Conservation (phyloP, 2,888 invertebrate genomes). For the Keiferia lycopersicella region DNA sequence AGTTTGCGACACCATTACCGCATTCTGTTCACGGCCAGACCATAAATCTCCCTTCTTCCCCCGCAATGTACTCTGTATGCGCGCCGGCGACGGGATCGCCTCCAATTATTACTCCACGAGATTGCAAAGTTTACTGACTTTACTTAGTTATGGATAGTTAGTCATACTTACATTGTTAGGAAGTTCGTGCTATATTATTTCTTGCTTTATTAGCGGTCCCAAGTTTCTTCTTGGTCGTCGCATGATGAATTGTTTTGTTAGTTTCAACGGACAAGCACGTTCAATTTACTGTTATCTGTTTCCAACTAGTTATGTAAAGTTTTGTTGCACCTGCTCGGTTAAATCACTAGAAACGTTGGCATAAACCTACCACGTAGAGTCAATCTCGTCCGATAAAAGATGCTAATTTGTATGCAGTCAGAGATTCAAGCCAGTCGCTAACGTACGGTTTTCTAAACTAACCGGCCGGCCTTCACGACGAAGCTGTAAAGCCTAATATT, state of each 20-base stretch:
- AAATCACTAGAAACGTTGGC: not conserved
- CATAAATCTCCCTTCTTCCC: slow-evolving; percentile 61
- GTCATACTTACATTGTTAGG: slow-evolving; percentile 26
- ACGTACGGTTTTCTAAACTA: slow-evolving; percentile 11
- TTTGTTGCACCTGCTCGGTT: not conserved
- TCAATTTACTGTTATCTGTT: not conserved
- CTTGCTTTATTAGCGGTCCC: slow-evolving; percentile 17
- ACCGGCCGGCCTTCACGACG: slow-evolving; percentile 13
- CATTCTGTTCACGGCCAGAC: slow-evolving; percentile 62
- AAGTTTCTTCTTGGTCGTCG: slow-evolving; percentile 1
- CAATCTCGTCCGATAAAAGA: not conserved
- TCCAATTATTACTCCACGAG: slow-evolving; percentile 55
- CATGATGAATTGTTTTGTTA: not conserved
- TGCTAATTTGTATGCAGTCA: slow-evolving; percentile 7
- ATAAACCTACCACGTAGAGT: slow-evolving; percentile 8
- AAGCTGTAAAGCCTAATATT: slow-evolving; percentile 41
- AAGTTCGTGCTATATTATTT: slow-evolving; percentile 24
- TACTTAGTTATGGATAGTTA: slow-evolving; percentile 30
- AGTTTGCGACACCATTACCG: slow-evolving; percentile 62
- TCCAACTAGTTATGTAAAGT: not conserved
- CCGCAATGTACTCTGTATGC: slow-evolving; percentile 62
- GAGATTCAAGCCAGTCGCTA: slow-evolving; percentile 14
- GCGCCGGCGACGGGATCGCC: slow-evolving; percentile 46
- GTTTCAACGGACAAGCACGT: not conserved
- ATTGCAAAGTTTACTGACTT: slow-evolving; percentile 44